Evolutionary conservation across 2,888 invertebrate species (phyloP).

Genomic region (Myopa tessellatipennis): DNA sequence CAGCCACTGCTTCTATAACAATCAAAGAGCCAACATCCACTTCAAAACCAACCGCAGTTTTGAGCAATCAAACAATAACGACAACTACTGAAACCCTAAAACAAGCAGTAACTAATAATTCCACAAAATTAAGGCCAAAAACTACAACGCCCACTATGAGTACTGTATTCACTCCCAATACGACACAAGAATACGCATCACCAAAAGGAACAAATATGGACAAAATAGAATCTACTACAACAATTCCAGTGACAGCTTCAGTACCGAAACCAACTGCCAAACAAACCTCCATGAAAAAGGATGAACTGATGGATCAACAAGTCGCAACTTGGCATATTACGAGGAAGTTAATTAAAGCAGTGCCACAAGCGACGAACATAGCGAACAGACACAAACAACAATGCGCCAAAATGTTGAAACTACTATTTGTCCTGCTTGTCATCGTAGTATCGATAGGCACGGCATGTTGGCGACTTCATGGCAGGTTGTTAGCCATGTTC

Average conservation of each 20-base stretch:
- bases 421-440: slow-evolving; percentile 32
- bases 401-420: slow-evolving; percentile 32
- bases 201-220: slow-evolving; percentile 32
- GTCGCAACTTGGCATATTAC: slow-evolving; percentile 10
- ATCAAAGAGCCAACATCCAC: neutral
- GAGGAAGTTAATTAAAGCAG: slow-evolving; percentile 31
- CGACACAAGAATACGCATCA: slow-evolving; percentile 17
- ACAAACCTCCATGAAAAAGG: neutral
- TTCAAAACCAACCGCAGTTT: neutral
- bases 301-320: slow-evolving; percentile 15
- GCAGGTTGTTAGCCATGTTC: slow-evolving; percentile 38
- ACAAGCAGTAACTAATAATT: neutral
- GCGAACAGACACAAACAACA: slow-evolving; percentile 19
- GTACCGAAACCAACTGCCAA: slow-evolving; percentile 11
- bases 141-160: slow-evolving; percentile 29
- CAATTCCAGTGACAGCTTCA: slow-evolving; percentile 11
- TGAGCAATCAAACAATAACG: neutral
- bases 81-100: neutral
- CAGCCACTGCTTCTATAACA: neutral
- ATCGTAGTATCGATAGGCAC: slow-evolving; percentile 25
- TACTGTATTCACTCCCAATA: slow-evolving; percentile 21
- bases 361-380: slow-evolving; percentile 17
- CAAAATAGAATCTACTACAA: slow-evolving; percentile 31
- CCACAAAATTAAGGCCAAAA: slow-evolving; percentile 1
- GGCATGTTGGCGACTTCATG: slow-evolving; percentile 38